phyloP scores from a whole-genome alignment of 1,140 invertebrate species.

The Ceratosolen solmsi region DNA sequence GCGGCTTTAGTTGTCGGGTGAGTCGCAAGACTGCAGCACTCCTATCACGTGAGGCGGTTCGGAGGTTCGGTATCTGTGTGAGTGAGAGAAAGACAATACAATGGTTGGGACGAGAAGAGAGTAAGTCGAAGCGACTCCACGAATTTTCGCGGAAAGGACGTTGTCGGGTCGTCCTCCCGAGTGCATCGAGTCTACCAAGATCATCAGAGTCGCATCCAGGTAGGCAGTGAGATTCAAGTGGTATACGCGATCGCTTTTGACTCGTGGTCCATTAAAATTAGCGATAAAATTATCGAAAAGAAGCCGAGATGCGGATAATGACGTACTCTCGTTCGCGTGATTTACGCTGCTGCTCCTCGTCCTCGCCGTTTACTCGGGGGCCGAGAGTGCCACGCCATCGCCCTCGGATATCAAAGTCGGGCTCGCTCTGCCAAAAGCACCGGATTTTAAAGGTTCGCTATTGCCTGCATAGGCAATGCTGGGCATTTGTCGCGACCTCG shows the following conservation, averaged over 20 bases:
- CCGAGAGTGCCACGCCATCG: no score
- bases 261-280: no score
- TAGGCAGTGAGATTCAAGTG: background rate
- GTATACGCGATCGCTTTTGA: no score
- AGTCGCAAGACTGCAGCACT: slow-evolving; percentile 63
- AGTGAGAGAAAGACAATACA: slow-evolving; percentile 15
- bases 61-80: background rate
- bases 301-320: no score
- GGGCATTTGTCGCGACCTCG: background rate
- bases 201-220: background rate
- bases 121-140: background rate
- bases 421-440: no score
- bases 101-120: slow-evolving; percentile 47
- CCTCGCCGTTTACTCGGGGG: no score
- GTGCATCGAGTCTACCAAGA: background rate
- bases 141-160: slow-evolving; percentile 23
- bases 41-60: slow-evolving; percentile 56
- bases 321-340: no score
- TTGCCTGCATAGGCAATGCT: no score
- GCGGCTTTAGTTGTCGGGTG: slow-evolving; percentile 58
- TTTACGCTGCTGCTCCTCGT: no score
- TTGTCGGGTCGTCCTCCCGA: slow-evolving; percentile 25
- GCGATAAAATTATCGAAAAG: no score
- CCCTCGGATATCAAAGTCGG: no score
- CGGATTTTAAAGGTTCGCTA: no score